Evolutionary conservation across 1,140 invertebrate genomes (phyloP), one percentile per base, ranked within the genome.

Genomic region (Nilaparvata lugens): DNA sequence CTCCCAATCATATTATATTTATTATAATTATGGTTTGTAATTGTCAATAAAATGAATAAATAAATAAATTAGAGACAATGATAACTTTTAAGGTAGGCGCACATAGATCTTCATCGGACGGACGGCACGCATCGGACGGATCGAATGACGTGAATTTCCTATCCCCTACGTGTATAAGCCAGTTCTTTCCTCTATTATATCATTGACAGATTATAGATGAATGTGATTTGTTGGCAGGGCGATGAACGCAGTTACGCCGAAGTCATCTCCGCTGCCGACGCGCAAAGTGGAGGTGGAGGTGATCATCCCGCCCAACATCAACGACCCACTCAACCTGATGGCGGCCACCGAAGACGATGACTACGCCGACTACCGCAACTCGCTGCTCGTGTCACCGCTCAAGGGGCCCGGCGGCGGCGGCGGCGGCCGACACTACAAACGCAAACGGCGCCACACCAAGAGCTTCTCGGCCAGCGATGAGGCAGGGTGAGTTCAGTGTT

Each of bases 231-330:
- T n/a, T 65, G 56, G 35, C 66, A 63, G 71, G 67, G 84, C 85
- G 28, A 85, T 92, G 77, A 94, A 93, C 76, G 88, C 90, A 31
- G 84, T 87, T 0, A 95, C 93, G 7, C 91, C 91, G 52, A 84
- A 89, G 66, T 91, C 89, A 9, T 93, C 90, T 61, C 93, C 93
- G 1, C 71, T 93, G 40, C 90, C 91, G n/a, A 91, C 87, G 45
- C 83, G 88, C 54, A 87, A 87, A 68, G 88, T 86, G 57, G 83
- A 84, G 66, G 85, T 95, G 57, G 88, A 94, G 74, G 91, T 96
- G 0, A 88, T 93, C 24, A 93, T 96, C 70, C 93, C 93, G 52
- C 87, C 88, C 28, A 94, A 97, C 74, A 92, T 93, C 60, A 81
- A 86, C 65, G 94, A 97, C 77, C 93, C 94, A 1, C 73, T 97